Conservation (phyloP, 2,797 vertebrate genomes). For the Silurus lanzhouensis region DNA sequence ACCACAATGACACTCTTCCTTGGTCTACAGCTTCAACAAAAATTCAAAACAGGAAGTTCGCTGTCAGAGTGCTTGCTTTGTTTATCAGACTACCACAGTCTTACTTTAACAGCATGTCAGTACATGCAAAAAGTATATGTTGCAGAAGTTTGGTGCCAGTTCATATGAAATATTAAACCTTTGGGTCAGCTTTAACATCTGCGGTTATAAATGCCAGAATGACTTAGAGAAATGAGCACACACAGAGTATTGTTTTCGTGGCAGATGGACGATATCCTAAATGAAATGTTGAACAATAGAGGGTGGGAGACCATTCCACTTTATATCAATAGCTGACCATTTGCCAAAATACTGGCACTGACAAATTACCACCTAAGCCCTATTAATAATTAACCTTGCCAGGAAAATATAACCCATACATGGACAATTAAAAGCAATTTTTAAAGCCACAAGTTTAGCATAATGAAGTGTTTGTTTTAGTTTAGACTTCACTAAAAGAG, state of each 20-base stretch:
- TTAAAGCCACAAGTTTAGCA: conserved; percentile 1
- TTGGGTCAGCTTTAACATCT: neutral
- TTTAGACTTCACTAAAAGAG: neutral
- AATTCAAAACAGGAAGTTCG: conserved; percentile 55
- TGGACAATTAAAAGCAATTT: neutral
- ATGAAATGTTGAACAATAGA: conserved; percentile 40
- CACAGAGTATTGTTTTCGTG: conserved; percentile 25
- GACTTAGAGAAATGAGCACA: neutral
- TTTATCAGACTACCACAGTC: conserved; percentile 7
- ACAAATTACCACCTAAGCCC: neutral
- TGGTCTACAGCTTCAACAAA: neutral
- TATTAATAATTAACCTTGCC: conserved; percentile 33
- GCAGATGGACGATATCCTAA: conserved; percentile 47
- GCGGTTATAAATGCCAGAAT: neutral
- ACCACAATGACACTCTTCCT: neutral
- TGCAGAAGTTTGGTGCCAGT: neutral
- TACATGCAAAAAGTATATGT: conserved; percentile 8
- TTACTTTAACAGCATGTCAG: neutral
- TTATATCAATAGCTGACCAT: conserved; percentile 24
- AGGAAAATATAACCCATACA: conserved; percentile 2
- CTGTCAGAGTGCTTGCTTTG: conserved; percentile 20
- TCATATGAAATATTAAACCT: neutral
- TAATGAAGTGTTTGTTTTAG: neutral
- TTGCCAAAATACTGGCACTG: conserved; percentile 36
- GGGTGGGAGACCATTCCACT: conserved; percentile 38